Evolutionary conservation across 2,797 vertebrate species (phyloP), one percentile per base, ranked within the genome.

Genomic region (Ctenochaetus hawaiiensis): DNA sequence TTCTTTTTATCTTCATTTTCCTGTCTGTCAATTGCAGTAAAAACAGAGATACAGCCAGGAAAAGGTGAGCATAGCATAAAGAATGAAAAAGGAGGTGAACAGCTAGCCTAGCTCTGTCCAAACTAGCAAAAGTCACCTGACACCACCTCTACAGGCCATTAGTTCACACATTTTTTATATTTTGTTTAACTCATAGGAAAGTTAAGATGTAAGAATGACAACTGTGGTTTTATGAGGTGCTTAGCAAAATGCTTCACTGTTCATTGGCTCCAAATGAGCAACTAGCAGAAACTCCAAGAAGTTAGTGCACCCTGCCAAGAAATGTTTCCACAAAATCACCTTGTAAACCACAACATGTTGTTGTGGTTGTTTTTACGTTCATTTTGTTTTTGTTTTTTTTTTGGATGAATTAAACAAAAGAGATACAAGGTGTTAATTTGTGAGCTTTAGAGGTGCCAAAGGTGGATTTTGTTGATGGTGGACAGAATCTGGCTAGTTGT

Each of bases 301-400:
- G 41, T 45, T 56, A 58, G 8, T 68, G 53, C n/a, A 4, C 11
- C 5, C 53, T 20, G 54, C 54, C 53, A 45, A 66, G 8, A 26
- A 65, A 44, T 5, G 74, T 45, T 20, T 51, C 8, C 17, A 54
- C 8, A 22, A 11, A 39, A 43, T 9, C 6, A 2, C 58, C 8
- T 44, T 51, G n/a, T 37, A 37, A 63, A 51, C 26, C n/a, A 8
- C 23, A 41, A 34, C 17, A 56, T 72, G 57, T 53, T 72, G 20
- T 63, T 58, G 58, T 73, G 39, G 39, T 57, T 43, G 20, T 63
- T 58, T 63, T 73, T 26, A 60, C 56, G 30, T 11, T 30, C 26
- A 30, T 30, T 30, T 30, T 30, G 26, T 26, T 67, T 9, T 60
- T 9, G 7, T 49, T 51, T 67, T 7, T 61, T 65, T 52, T 70